Evolutionary conservation across 2,113 vertebrate species (phyloP).

Genomic region (Uria lomvia): DNA sequence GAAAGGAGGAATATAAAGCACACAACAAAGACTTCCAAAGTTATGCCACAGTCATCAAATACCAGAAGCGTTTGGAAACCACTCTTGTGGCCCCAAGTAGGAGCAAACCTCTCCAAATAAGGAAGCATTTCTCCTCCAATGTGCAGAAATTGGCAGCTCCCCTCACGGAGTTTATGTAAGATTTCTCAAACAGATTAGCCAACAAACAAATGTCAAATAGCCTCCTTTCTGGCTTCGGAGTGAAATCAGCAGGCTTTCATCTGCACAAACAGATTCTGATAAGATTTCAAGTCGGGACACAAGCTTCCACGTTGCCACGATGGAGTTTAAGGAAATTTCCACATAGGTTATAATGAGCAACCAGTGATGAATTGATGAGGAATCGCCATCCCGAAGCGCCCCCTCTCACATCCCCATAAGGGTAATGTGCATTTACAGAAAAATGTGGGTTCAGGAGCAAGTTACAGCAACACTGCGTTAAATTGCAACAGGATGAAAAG

Average conservation of each 20-base stretch:
- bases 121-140: conserved; percentile 32
- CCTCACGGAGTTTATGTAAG: conserved; percentile 29
- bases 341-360: neutral
- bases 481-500: neutral
- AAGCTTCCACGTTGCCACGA: neutral
- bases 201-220: conserved; percentile 39
- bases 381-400: neutral
- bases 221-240: neutral
- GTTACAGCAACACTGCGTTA: accelerated
- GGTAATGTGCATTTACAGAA: neutral
- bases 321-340: neutral
- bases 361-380: accelerated
- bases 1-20: neutral
- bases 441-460: neutral
- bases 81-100: neutral
- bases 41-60: conserved; percentile 56
- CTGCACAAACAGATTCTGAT: neutral
- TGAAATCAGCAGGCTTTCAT: neutral
- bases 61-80: conserved; percentile 45
- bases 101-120: conserved; percentile 61
- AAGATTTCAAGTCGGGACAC: neutral
- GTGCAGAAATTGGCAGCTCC: conserved; percentile 53
- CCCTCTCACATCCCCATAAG: accelerated
- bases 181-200: conserved; percentile 46
- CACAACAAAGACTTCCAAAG: conserved; percentile 9